phyloP scores from a whole-genome alignment of 1,140 invertebrate species.

The Nebria ingens region DNA sequence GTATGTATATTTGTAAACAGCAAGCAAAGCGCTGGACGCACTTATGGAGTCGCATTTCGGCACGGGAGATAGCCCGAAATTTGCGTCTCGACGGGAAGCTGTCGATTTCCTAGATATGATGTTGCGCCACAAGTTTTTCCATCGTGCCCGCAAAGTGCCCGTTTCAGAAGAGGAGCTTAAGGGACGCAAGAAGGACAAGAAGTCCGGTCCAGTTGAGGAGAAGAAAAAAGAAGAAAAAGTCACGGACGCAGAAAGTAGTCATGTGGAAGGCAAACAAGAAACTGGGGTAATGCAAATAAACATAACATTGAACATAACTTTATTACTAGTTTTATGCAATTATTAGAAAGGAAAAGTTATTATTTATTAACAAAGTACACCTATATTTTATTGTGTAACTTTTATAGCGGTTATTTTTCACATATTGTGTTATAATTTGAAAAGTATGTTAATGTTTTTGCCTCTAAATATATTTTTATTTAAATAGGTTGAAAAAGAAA shows the following conservation, averaged over 20 bases:
- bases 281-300: constrained; percentile 11
- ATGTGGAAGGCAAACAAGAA: constrained; percentile 28
- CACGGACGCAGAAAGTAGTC: constrained; percentile 33
- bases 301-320: no score
- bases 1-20: constrained; percentile 32
- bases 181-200: constrained; percentile 52
- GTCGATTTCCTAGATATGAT: constrained; percentile 74
- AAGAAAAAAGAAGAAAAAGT: constrained; percentile 25
- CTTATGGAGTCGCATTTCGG: constrained; percentile 89
- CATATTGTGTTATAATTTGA: neutral
- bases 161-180: constrained; percentile 64
- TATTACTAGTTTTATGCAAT: no score
- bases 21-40: constrained; percentile 80
- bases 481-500: constrained; percentile 40
- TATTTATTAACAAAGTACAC: no score
- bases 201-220: constrained; percentile 41
- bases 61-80: constrained; percentile 63
- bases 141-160: constrained; percentile 82
- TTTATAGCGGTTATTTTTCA: no score
- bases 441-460: neutral
- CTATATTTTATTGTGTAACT: no score
- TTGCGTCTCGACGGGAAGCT: constrained; percentile 69
- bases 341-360: no score
- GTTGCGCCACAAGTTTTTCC: constrained; percentile 89
- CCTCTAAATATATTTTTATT: constrained; percentile 10